These are phyloP conservation scores for Xenentodon cancila DNA, from an alignment of 2,797 vertebrate genomes.

Conservation along the genomic window DNA sequence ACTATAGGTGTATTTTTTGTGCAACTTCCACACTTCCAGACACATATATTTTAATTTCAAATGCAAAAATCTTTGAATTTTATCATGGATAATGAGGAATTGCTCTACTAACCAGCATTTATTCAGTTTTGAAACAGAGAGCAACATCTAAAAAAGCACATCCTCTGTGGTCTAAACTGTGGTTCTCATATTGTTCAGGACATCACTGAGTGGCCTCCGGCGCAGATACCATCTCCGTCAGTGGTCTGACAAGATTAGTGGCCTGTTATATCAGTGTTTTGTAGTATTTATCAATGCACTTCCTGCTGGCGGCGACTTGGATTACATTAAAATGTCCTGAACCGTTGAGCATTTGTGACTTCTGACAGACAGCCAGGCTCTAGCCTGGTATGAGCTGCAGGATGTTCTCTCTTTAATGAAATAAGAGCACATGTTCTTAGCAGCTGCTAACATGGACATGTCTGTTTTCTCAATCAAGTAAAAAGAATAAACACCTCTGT, in stretches of 20 bases:
- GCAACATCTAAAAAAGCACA: neutral
- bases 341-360: conserved; percentile 34
- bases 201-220: conserved; percentile 5
- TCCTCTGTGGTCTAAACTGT: conserved; percentile 5
- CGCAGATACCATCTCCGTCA: conserved; percentile 2
- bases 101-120: neutral
- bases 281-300: conserved; percentile 30
- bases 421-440: conserved; percentile 46
- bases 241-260: conserved; percentile 31
- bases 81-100: no score
- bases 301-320: conserved; percentile 26
- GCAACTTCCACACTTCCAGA: no score
- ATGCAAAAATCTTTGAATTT: conserved; percentile 15
- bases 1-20: no score
- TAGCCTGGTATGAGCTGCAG: conserved; percentile 31
- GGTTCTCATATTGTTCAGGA: conserved; percentile 11
- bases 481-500: conserved; percentile 53
- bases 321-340: conserved; percentile 32
- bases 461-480: conserved; percentile 68
- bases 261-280: conserved; percentile 12
- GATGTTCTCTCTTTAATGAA: conserved; percentile 40
- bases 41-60: conserved; percentile 17
- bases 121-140: neutral
- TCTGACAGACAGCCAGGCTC: conserved; percentile 21
- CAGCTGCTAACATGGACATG: conserved; percentile 31